Evolutionary conservation across 2,888 invertebrate genomes (phyloP), one percentile per base, ranked within the genome.

Genomic region (Rhogogaster chlorosoma): DNA sequence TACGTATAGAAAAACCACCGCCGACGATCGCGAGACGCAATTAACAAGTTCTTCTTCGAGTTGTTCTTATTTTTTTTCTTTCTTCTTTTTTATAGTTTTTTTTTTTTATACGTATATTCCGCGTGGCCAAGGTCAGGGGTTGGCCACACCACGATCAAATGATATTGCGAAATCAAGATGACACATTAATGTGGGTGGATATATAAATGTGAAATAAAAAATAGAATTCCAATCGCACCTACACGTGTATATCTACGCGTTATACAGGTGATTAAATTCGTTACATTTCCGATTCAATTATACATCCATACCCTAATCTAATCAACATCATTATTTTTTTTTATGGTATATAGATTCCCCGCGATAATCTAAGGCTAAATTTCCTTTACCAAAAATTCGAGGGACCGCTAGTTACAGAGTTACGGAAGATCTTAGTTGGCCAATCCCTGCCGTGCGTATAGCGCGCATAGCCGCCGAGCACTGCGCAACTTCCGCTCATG

Each of bases 81-180:
- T 7, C 2, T 53, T 53, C 7, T 2, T 53, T 53, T n/a, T n/a
- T n/a, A n/a, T n/a, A n/a, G 38, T 38, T 38, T 9, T n/a, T n/a
- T n/a, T 53, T 15, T n/a, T n/a, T 49, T 49, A 7, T 53, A 53
- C 7, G 26, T 61, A 26, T 12, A 18, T 32, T 67, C 32, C 32
- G 32, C 67, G 32, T 67, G 15, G 26, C 67, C 67, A 26, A 67
- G 67, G 67, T 67, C 67, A 67, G 67, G 67, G 67, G 67, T 67
- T 15, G 32, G 53, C 53, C n/a, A 53, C 53, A 53, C n/a, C 53
- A 53, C 53, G 53, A 53, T 53, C 53, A 53, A 53, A 53, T 53
- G n/a, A 53, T 53, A 53, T 53, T 53, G 53, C 53, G 53, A 53
- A 53, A 53, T 53, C 53, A 53, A 53, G n/a, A 53, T 53, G 53